A percentile compares a stretch with the other conserved stretches of the same genome.
phyloP scores from a whole-genome alignment of 2,888 invertebrate genomes.

The Eilema sororculum region DNA sequence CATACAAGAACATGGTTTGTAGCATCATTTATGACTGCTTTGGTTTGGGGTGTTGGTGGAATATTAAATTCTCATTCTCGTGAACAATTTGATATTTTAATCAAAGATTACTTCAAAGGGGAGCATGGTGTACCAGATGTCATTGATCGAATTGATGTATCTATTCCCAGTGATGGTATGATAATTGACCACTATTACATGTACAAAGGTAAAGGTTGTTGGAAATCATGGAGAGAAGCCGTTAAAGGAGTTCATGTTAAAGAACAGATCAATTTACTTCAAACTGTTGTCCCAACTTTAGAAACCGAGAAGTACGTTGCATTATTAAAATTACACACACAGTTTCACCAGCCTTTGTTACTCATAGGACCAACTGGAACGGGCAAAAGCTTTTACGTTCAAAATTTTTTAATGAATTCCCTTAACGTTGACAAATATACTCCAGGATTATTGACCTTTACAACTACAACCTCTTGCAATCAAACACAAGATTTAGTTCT shows the following conservation, averaged over 20 bases:
- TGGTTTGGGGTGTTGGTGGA: constrained; percentile 95
- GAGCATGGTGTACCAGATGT: constrained; percentile 73
- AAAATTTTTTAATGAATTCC: constrained; percentile 90
- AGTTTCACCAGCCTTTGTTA: constrained; percentile 89
- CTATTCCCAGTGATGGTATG: constrained; percentile 92
- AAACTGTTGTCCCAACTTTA: constrained; percentile 93
- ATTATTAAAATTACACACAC: constrained; percentile 92
- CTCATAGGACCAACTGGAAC: constrained; percentile 95
- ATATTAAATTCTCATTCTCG: constrained; percentile 92
- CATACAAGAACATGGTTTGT: constrained; percentile 91
- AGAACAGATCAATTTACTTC: constrained; percentile 89
- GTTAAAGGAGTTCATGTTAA: constrained; percentile 85
- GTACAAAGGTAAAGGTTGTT: constrained; percentile 93
- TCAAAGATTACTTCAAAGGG: constrained; percentile 83
- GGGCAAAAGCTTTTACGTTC: constrained; percentile 94
- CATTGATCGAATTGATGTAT: constrained; percentile 91
- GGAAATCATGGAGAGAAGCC: constrained; percentile 95
- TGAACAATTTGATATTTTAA: constrained; percentile 88
- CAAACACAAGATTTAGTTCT: constrained; percentile 93
- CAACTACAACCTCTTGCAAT: constrained; percentile 93
- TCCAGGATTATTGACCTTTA: constrained; percentile 94
- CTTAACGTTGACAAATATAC: constrained; percentile 90
- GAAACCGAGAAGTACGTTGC: constrained; percentile 94
- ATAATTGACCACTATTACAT: constrained; percentile 94
- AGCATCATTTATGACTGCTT: constrained; percentile 91